Conservation (phyloP, 2,113 vertebrate genomes). For the Centrocercus urophasianus region DNA sequence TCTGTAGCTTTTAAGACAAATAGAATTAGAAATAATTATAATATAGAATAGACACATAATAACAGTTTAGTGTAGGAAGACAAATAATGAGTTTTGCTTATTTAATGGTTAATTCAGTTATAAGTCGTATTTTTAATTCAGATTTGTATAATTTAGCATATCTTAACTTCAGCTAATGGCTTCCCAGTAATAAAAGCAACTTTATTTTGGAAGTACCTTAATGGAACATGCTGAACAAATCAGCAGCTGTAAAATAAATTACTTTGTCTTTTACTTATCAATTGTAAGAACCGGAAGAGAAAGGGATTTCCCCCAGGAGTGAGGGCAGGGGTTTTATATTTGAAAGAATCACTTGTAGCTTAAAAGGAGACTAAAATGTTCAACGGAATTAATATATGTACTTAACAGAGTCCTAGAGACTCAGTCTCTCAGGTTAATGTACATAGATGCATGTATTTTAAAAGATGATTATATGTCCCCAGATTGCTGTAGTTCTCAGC, state of each 20-base stretch:
- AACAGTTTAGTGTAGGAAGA: not conserved
- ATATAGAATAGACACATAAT: not conserved
- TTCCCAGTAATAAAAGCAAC: not conserved
- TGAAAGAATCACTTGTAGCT: not conserved
- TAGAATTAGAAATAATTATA: not conserved
- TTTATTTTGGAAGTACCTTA: not conserved
- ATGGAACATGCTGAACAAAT: not conserved
- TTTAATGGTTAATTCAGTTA: not conserved
- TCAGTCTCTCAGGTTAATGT: not conserved
- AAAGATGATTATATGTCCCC: not conserved
- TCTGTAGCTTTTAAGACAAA: not conserved
- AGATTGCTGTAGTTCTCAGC: slow-evolving; percentile 13
- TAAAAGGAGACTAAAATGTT: not conserved
- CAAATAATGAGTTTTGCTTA: not conserved
- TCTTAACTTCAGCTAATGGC: not conserved
- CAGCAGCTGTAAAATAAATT: not conserved
- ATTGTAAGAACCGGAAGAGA: not conserved
- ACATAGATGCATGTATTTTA: not conserved
- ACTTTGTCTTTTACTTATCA: not conserved
- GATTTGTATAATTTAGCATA: not conserved
- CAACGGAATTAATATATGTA: not conserved
- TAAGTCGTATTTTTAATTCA: not conserved
- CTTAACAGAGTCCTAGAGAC: not conserved
- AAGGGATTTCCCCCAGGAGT: not conserved
- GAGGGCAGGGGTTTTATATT: not conserved